Conservation (phyloP, 2,888 invertebrate species). For the Synanthedon vespiformis region DNA sequence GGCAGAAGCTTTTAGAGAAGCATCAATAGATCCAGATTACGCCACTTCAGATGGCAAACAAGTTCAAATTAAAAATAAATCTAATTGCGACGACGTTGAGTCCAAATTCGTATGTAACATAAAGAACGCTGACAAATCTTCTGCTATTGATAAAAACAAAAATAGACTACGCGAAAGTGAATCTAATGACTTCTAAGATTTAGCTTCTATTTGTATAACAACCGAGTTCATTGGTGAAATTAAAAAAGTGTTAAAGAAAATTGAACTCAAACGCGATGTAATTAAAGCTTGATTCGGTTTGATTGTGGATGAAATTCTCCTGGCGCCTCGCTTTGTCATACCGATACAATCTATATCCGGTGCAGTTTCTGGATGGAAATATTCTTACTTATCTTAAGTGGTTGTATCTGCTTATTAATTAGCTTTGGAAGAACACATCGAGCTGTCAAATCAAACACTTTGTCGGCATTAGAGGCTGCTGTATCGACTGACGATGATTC, state of each 20-base stretch:
- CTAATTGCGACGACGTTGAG: slow-evolving; percentile 9
- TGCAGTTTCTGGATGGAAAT: slow-evolving; percentile 69
- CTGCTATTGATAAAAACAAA: slow-evolving; percentile 28
- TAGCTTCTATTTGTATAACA: slow-evolving; percentile 5
- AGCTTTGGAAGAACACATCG: slow-evolving; percentile 54
- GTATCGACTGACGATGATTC: slow-evolving; percentile 50
- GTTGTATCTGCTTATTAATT: slow-evolving; percentile 71
- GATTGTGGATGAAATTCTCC: slow-evolving; percentile 17
- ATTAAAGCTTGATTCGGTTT: slow-evolving; percentile 16
- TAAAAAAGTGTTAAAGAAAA: slow-evolving; percentile 10
- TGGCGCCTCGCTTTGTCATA: slow-evolving; percentile 69
- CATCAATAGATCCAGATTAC: slow-evolving; percentile 47
- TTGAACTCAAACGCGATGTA: neutral
- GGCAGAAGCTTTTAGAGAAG: slow-evolving; percentile 56
- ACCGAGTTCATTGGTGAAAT: slow-evolving; percentile 14
- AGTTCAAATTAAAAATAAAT: slow-evolving; percentile 16
- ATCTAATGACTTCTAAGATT: slow-evolving; percentile 15
- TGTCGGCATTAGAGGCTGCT: slow-evolving; percentile 42
- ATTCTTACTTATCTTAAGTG: slow-evolving; percentile 71
- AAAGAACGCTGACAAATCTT: slow-evolving; percentile 43
- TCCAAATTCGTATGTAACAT: slow-evolving; percentile 7
- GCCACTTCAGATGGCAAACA: slow-evolving; percentile 36
- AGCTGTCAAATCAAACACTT: slow-evolving; percentile 67
- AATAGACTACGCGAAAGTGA: slow-evolving; percentile 14
- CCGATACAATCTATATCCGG: slow-evolving; percentile 68